Base-by-base conservation (phyloP, 2,888 invertebrate species). In the Drosophila stalkeri region DNA sequence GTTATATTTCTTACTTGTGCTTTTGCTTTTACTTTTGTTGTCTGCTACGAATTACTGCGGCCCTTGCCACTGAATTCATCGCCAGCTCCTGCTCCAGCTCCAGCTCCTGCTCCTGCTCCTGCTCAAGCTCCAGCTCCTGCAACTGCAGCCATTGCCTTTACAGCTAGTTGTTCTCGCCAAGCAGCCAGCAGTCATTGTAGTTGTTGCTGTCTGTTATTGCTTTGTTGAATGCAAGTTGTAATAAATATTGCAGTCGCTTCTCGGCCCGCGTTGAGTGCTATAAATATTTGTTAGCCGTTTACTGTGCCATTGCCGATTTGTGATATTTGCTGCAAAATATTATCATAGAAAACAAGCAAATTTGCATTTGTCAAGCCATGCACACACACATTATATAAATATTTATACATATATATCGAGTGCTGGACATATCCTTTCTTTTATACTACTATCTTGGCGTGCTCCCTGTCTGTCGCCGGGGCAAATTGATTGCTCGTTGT, bases 281-380 rank as follows among this genome's bases (percentile, higher is more conserved):
- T 87, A 83, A 88, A 82, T 86, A 88, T 87, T 86, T 86, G 89
- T 86, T 86, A 76, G 79, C 77, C 89, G 77, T 86, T 86, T 86
- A 77, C 72, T 84, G 75, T 71, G 70, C 75, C 75, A 74, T 80
- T 84, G 82, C 71, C 82, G 89, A 82, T 87, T 89, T 89, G 89
- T 88, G 81, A 80, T 88, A 86, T 86, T 86, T 88, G 81, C 73
- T 80, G 75, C 75, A 81, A 87, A 87, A 85, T 85, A 81, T 81
- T 80, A 74, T 82, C 69, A 74, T 68, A 72, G 70, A 78, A 66
- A 72, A 63, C 72, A 70, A 35, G 72, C 56, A 62, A 68, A 72
- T 83, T 77, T 74, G 68, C 80, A 76, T 76, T 71, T 78, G 54
- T 72, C 72, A 78, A 54, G 64, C 44, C 63, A 54, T 49, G 59